phyloP scores from a whole-genome alignment of 2,888 invertebrate genomes.

The Mystacides longicornis region DNA sequence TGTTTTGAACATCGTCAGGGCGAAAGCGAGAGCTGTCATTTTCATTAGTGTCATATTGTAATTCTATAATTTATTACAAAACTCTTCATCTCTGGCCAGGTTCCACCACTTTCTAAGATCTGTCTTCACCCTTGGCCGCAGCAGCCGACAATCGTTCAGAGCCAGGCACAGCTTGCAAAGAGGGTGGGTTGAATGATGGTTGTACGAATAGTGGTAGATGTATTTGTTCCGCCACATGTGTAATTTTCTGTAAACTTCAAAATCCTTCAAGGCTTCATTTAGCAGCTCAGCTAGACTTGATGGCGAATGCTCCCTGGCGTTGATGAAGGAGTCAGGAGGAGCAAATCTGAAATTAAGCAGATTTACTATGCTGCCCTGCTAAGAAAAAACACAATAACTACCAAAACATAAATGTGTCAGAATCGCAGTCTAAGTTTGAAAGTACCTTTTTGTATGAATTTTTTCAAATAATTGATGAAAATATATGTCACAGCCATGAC shows the following conservation, averaged over 20 bases:
- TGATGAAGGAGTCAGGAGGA: conserved; percentile 38
- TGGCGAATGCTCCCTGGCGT: conserved; percentile 33
- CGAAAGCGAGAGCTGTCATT: no score
- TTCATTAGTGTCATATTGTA: not conserved
- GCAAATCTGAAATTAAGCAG: conserved; percentile 41
- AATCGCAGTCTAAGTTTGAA: no score
- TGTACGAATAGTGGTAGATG: conserved; percentile 32
- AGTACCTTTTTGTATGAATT: no score
- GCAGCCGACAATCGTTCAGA: conserved; percentile 9
- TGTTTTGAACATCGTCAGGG: no score
- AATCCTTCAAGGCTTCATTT: conserved; percentile 30
- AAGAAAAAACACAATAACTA: no score
- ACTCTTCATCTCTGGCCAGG: not conserved
- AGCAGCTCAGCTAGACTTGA: conserved; percentile 34
- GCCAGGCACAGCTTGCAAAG: conserved; percentile 37
- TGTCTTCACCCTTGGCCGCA: not conserved
- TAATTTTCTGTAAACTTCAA: conserved; percentile 34
- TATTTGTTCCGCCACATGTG: conserved; percentile 42
- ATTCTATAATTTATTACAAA: not conserved
- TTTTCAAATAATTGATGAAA: no score
- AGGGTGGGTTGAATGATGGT: conserved; percentile 35
- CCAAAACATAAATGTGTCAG: no score
- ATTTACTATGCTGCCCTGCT: no score
- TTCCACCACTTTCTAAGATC: conserved; percentile 16
- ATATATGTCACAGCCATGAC: no score